Percentiles rank a stretch among this genome's conserved stretches.
phyloP scores from a whole-genome alignment of 2,113 vertebrate species.

The Petaurus breviceps region DNA sequence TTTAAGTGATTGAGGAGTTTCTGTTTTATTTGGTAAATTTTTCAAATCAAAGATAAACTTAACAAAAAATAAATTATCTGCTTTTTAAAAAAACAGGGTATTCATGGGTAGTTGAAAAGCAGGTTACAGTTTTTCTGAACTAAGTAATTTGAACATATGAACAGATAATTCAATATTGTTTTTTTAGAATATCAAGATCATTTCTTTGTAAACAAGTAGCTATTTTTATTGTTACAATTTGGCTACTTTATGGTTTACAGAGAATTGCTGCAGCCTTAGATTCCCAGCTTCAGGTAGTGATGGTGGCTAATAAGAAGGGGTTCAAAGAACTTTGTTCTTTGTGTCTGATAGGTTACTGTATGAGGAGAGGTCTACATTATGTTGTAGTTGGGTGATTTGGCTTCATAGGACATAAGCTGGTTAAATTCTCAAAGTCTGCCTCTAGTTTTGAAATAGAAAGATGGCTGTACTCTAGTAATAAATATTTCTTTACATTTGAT shows the following conservation, averaged over 20 bases:
- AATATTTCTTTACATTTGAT: conserved; percentile 15
- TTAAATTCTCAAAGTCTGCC: no score
- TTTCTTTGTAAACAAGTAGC: no score
- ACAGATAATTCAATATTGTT: neutral
- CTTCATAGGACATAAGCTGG: no score
- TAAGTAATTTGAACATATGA: neutral
- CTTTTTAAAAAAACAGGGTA: neutral
- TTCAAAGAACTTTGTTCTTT: neutral
- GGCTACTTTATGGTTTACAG: neutral
- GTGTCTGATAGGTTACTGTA: conserved; percentile 38
- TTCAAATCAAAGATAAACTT: neutral
- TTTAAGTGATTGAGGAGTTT: neutral
- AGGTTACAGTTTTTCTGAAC: neutral
- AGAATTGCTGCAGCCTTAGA: neutral
- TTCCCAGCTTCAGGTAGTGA: neutral
- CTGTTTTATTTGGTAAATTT: neutral
- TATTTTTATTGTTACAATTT: neutral
- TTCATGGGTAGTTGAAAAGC: neutral
- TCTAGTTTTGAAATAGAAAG: no score
- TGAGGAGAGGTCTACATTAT: conserved; percentile 42
- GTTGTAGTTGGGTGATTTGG: neutral
- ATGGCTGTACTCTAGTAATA: no score
- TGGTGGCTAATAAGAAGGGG: neutral
- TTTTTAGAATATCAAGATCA: neutral
- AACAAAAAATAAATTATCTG: neutral